Percentiles rank a stretch among this genome's conserved stretches.
These are phyloP conservation scores for Drosophila grimshawi DNA, from an alignment of 1,140 invertebrate genomes.

Conservation along the genomic window DNA sequence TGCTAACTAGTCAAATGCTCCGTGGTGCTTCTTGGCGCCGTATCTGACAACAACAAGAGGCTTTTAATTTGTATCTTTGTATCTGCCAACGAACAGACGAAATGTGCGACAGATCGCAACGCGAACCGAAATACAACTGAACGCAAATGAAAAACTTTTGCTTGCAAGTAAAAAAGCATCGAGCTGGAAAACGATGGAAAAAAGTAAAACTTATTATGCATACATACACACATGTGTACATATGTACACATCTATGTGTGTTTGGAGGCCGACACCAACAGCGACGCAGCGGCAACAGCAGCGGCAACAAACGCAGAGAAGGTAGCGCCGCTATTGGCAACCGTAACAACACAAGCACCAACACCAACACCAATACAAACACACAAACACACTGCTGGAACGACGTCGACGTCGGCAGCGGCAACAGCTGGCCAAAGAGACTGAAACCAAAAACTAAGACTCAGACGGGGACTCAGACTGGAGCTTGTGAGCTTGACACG, in stretches of 20 bases:
- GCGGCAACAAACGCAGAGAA: conserved; percentile 50
- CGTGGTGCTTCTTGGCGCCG: conserved; percentile 19
- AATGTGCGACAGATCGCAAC: conserved; percentile 79
- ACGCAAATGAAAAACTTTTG: conserved; percentile 83
- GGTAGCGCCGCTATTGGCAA: conserved; percentile 47
- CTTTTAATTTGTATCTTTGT: conserved; percentile 18
- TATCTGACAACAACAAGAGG: conserved; percentile 1
- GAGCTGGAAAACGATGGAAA: conserved; percentile 77
- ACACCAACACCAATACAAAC: conserved; percentile 29
- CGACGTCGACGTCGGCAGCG: conserved; percentile 24
- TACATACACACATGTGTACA: conserved; percentile 47
- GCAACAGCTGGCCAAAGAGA: conserved; percentile 42
- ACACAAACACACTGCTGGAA: conserved; percentile 11
- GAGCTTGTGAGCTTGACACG: conserved; percentile 1
- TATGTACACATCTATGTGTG: conserved; percentile 41
- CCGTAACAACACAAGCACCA: conserved; percentile 42
- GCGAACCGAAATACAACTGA: conserved; percentile 84
- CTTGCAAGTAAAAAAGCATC: conserved; percentile 82
- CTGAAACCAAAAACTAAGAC: conserved; percentile 26
- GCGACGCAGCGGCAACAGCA: conserved; percentile 40
- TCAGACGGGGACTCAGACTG: conserved; percentile 36
- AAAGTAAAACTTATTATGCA: conserved; percentile 79
- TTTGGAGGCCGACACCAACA: conserved; percentile 70
- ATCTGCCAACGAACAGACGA: conserved; percentile 36
- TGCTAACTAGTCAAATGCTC: conserved; percentile 9